Conservation (phyloP, 2,113 vertebrate genomes). For the Pachyramphus minor region DNA sequence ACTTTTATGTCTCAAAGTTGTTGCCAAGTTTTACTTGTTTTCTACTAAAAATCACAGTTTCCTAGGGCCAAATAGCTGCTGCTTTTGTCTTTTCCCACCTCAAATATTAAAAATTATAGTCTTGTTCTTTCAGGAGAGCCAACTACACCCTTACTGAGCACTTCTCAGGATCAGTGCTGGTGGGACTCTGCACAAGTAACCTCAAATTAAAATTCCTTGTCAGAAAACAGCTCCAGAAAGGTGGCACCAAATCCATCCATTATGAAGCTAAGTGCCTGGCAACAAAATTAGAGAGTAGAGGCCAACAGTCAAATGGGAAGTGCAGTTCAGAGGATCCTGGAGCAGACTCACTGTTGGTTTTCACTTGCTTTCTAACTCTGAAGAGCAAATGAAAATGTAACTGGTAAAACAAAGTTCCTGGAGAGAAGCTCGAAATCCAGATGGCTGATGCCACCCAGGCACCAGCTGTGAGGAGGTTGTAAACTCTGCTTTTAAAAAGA, state of each 20-base stretch:
- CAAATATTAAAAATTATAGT: not conserved
- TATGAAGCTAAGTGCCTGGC: not conserved
- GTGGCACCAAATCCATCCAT: not conserved
- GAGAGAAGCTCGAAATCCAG: constrained; percentile 13
- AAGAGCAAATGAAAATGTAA: not conserved
- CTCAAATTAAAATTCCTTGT: not conserved
- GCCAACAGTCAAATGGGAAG: not conserved
- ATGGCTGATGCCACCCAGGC: not conserved
- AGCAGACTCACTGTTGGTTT: not conserved
- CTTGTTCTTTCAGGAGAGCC: not conserved
- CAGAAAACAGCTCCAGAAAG: not conserved
- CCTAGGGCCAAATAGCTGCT: not conserved
- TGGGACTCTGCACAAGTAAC: not conserved
- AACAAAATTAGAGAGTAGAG: not conserved
- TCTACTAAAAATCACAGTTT: not conserved
- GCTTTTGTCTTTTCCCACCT: not conserved
- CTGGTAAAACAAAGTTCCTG: constrained; percentile 2
- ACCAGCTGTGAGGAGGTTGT: constrained; percentile 18
- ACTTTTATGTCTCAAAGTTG: not conserved
- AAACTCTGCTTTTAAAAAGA: not conserved
- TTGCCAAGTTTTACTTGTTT: not conserved
- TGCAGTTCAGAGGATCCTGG: not conserved
- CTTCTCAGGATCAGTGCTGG: not conserved
- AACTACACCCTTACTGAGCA: rapidly evolving
- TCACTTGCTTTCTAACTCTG: not conserved